Evolutionary conservation across 2,797 vertebrate species (phyloP), one percentile per base, ranked within the genome.

Genomic region (Aselliscus stoliczkanus): DNA sequence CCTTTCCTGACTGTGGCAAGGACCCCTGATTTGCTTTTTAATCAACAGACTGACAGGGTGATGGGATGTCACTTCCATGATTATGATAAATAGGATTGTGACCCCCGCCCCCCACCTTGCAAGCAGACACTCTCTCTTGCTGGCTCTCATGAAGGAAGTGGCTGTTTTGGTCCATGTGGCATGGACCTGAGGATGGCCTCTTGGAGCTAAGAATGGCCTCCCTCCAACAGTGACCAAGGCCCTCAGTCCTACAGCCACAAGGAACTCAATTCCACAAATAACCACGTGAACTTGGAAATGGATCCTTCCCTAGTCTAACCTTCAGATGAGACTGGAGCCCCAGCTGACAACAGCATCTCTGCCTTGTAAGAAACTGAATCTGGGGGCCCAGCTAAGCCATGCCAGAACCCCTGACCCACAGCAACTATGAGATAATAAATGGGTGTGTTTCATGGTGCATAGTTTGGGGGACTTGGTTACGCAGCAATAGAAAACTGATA

Each of bases 351-450:
- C 31, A 12, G 73, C 7, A 4, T 0, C 10, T 4, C 12, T 37
- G 18, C 29, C 21, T 20, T 3, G 7, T 14, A 29, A 73, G 75
- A 65, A 29, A 31, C 42, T 2, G 37, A 67, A 54, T 42, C 31
- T 8, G 50, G 12, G 4, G 37, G 20, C 1, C 20, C 18, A 11
- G 1, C 17, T 2, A 39, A 58, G 64, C 50, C 25, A 3, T 0
- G 21, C 9, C n/a, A 31, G 29, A 5, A 13, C 29, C n/a, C 79
- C 37, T 21, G 13, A 9, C 42, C 39, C 44, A 10, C 3, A 39
- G 31, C 58, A 18, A 25, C n/a, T 2, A 1, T 2, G 65, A 70
- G n/a, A 47, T 3, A 20, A 23, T 1, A 1, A 2, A 0, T 0
- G 31, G 2, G 13, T 12, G 39, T 39, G 44, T 1, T 56, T 50